Evolutionary conservation across 2,888 invertebrate species (phyloP).

Genomic region (Cataglyphis cursor): DNA sequence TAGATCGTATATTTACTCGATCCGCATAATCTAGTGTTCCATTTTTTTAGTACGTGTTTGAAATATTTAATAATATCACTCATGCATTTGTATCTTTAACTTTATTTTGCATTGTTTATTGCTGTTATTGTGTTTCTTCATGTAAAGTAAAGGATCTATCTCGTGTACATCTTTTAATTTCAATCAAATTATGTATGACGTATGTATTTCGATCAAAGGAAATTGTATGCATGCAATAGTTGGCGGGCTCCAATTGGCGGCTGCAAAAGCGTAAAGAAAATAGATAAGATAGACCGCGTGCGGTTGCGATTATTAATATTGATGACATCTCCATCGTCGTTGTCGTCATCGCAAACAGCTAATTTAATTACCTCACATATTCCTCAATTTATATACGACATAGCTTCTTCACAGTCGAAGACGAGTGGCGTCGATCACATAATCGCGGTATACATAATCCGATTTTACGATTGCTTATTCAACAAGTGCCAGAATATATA

Average conservation of each 20-base stretch:
- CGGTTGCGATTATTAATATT: constrained; percentile 46
- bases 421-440: not conserved
- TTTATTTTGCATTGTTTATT: not conserved
- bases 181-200: not conserved
- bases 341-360: not conserved
- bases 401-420: not conserved
- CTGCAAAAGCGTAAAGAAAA: constrained; percentile 25
- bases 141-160: not conserved
- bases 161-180: not conserved
- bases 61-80: not conserved
- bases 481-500: constrained; percentile 47
- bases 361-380: constrained; percentile 28
- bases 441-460: not conserved
- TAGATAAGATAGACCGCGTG: constrained; percentile 20
- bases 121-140: not conserved
- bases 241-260: constrained; percentile 5
- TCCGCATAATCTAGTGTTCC: not conserved
- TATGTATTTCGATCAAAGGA: not conserved
- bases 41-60: not conserved
- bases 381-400: constrained; percentile 4
- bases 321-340: constrained; percentile 21
- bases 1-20: constrained; percentile 1
- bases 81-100: not conserved
- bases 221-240: not conserved
- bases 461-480: constrained; percentile 43